Evolutionary conservation across 2,888 invertebrate genomes (phyloP).

Genomic region (Bellardia bayeri): DNA sequence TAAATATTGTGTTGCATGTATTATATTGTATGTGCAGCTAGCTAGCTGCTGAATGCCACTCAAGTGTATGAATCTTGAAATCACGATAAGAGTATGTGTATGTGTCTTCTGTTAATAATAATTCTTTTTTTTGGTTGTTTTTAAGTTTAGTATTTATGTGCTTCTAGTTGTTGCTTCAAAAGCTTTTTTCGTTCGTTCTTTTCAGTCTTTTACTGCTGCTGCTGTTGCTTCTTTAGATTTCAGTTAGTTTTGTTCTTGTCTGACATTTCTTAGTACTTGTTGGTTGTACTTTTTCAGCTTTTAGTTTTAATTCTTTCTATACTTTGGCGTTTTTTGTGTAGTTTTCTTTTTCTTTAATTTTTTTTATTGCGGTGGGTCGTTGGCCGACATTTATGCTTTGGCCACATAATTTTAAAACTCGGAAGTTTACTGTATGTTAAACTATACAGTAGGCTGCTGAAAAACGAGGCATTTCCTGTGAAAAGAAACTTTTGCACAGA

Average conservation of each 20-base stretch:
- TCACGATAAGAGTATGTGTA: constrained; percentile 55
- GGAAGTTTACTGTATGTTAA: constrained; percentile 22
- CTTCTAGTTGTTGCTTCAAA: background rate
- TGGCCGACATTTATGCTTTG: constrained; percentile 67
- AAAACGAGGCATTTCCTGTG: constrained; percentile 17
- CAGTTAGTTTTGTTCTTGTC: constrained; percentile 19
- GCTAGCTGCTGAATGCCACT: constrained; percentile 35
- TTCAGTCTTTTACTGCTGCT: background rate
- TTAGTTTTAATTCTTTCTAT: constrained; percentile 27
- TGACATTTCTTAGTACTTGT: constrained; percentile 55
- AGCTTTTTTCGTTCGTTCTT: constrained; percentile 23
- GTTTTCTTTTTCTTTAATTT: constrained; percentile 26
- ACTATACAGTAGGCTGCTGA: background rate
- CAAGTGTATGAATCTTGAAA: constrained; percentile 65
- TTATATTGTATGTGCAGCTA: background rate
- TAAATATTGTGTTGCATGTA: constrained; percentile 41
- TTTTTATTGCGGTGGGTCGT: constrained; percentile 69
- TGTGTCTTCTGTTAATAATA: constrained; percentile 31
- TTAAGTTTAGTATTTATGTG: background rate
- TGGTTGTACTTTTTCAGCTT: constrained; percentile 54
- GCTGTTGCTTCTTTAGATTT: constrained; percentile 9
- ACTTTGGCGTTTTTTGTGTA: constrained; percentile 18
- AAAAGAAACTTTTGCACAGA: background rate
- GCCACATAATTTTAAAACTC: constrained; percentile 39
- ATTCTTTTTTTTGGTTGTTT: constrained; percentile 29